These are phyloP conservation scores for Phenganax subtilis DNA, from an alignment of 92 coral and sea anemone genomes.

Conservation along the genomic window DNA sequence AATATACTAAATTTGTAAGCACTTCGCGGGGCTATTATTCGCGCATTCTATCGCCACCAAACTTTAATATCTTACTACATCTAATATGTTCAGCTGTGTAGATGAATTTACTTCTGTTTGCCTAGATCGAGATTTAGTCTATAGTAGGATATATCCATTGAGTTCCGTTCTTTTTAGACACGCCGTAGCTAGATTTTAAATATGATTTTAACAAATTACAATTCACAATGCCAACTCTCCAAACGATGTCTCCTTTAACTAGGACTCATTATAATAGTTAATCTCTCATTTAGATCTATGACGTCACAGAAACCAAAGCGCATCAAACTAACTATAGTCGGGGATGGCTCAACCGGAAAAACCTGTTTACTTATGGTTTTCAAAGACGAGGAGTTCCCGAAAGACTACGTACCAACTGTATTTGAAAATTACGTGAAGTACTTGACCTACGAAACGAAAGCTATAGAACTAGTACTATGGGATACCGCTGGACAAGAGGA, in stretches of 20 bases:
- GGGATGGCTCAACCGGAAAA: slow-evolving; percentile 29
- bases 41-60: too few relatives aligned
- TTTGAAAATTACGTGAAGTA: slow-evolving; percentile 31
- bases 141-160: too few relatives aligned
- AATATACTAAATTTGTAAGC: too few relatives aligned
- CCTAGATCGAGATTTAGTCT: too few relatives aligned
- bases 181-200: too few relatives aligned
- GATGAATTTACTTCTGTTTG: too few relatives aligned
- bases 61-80: too few relatives aligned
- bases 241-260: not conserved
- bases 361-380: slow-evolving; percentile 36
- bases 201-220: too few relatives aligned
- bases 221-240: too few relatives aligned
- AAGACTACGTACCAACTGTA: slow-evolving; percentile 30
- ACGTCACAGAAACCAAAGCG: slow-evolving; percentile 16
- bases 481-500: slow-evolving; percentile 46
- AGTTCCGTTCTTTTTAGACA: too few relatives aligned
- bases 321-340: slow-evolving; percentile 32
- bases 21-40: too few relatives aligned
- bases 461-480: slow-evolving; percentile 31
- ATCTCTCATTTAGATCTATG: not conserved
- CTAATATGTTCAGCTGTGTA: too few relatives aligned
- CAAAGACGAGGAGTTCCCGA: slow-evolving; percentile 31
- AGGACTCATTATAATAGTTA: not conserved
- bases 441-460: slow-evolving; percentile 1